Conservation (phyloP, 2,113 vertebrate species). For the Camelus bactrianus region DNA sequence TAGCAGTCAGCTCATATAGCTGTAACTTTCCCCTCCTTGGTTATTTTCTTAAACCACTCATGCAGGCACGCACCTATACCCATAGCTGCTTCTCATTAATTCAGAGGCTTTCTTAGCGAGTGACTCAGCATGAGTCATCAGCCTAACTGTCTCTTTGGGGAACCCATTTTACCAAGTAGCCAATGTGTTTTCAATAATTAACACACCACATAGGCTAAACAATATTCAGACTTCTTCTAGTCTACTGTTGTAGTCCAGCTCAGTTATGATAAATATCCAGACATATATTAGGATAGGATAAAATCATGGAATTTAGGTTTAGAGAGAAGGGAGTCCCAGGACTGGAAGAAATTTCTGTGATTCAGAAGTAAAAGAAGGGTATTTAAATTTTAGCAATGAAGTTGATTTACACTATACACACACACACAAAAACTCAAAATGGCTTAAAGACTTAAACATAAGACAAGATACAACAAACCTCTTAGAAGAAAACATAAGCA, state of each 20-base stretch:
- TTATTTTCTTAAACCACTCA: not conserved
- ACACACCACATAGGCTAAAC: not conserved
- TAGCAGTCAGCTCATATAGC: not conserved
- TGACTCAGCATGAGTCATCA: conserved; percentile 38
- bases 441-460: too few relatives aligned
- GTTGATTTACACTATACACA: too few relatives aligned
- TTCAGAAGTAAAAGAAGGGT: conserved; percentile 20
- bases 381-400: not conserved
- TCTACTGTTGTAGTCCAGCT: conserved; percentile 36
- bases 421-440: too few relatives aligned
- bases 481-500: too few relatives aligned
- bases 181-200: not conserved
- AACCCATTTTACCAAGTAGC: not conserved
- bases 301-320: not conserved
- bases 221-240: not conserved
- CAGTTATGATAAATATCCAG: not conserved
- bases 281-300: not conserved
- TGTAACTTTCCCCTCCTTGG: not conserved
- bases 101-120: not conserved
- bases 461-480: too few relatives aligned
- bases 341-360: conserved; percentile 32
- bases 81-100: not conserved
- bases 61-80: not conserved
- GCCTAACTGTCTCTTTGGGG: not conserved
- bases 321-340: not conserved